phyloP scores from a whole-genome alignment of 2,113 vertebrate genomes.

The Neolamprologus falcicula region DNA sequence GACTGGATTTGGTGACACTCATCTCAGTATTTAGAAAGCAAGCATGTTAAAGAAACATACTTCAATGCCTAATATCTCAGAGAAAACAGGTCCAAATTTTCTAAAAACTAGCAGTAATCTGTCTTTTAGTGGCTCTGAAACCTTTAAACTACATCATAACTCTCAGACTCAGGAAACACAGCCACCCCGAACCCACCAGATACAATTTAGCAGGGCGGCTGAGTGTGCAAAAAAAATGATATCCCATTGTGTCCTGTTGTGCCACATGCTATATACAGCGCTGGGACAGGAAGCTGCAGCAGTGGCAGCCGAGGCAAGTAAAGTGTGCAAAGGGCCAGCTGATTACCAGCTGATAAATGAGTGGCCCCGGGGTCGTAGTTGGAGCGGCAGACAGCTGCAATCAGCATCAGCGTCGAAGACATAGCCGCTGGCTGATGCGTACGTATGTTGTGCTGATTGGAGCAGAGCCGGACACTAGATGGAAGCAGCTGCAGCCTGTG shows the following conservation, averaged over 20 bases:
- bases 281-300: not conserved
- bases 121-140: not conserved
- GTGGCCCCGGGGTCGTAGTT: constrained; percentile 16
- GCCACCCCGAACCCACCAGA: rapidly evolving
- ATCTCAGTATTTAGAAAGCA: not conserved
- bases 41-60: not conserved
- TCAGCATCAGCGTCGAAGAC: constrained; percentile 40
- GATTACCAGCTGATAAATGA: constrained; percentile 61
- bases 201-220: not conserved
- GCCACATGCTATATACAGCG: not conserved
- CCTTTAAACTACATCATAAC: not conserved
- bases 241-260: not conserved
- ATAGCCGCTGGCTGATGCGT: not conserved
- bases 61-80: not conserved
- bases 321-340: constrained; percentile 1
- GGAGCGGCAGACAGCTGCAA: constrained; percentile 32
- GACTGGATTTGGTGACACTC: not conserved
- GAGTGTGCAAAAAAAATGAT: not conserved
- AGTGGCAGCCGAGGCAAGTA: not conserved
- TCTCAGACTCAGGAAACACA: not conserved
- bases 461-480: constrained; percentile 6
- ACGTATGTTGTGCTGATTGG: not conserved
- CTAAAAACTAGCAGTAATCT: not conserved
- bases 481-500: constrained; percentile 20
- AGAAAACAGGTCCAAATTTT: not conserved